Base-by-base conservation (phyloP, 2,888 invertebrate species). In the Drosophila monieri region DNA sequence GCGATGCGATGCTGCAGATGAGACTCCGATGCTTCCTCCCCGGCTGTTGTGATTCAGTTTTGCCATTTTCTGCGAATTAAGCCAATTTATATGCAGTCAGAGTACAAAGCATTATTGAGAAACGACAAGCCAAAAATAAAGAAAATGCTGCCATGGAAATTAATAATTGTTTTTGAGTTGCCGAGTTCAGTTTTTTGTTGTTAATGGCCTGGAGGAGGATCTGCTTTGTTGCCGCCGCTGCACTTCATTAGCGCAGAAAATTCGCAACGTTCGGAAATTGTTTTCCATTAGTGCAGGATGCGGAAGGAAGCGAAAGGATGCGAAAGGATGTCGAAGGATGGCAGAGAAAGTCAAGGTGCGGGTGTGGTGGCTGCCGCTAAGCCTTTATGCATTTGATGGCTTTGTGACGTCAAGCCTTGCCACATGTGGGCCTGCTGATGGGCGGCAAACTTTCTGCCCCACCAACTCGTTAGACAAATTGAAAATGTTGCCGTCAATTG, bases 301-400 rank as follows among this genome's bases (percentile, higher is more conserved):
- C 41, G 18, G 6, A 15, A 14, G 15, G 35, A 25, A 39, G 66
- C 53, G 54, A 44, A 67, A 60, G 61, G 47, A 49, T 43, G 59
- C 23, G 35, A 47, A n/a, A 35, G 43, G 62, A 64, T 69, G 57
- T n/a, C 15, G 39, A 18, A 18, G 39, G 15, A 41, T 41, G 18
- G 8, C 9, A n/a, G 12, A n/a, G 12, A 10, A n/a, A n/a, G 35
- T 10, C 12, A 10, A 18, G 39, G 39, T 41, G 18, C 9, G 18
- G 39, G 37, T 12, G 5, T n/a, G 39, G 39, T 8, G 14, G 4
- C 15, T 80, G 47, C 53, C 68, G 60, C 80, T 83, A 80, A 85
- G 84, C 86, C 81, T 83, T 85, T 83, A 78, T 83, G 84, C 84
- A 76, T 78, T 83, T 85, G 81, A 85, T 83, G 86, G 84, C 86